Evolutionary conservation across 2,113 vertebrate genomes (phyloP), one percentile per base, ranked within the genome.

Genomic region (Gopherus evgoodei): DNA sequence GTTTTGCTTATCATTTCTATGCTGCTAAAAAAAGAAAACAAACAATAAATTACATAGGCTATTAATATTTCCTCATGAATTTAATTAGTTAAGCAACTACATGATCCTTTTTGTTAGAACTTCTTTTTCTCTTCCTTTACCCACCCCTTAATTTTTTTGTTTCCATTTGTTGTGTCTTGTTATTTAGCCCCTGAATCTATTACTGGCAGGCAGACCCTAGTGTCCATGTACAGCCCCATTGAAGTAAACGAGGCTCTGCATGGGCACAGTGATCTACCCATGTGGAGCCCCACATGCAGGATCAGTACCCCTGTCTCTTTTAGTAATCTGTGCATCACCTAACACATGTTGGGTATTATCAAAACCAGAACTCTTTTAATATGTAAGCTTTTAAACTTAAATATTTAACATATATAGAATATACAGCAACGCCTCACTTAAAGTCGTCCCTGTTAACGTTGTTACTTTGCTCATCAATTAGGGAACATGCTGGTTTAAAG

Each of bases 71-170:
- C 65, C 29, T 27, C 50, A 29, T 27, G 12, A 65, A 56, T 76
- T 54, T 49, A 53, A 50, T 31, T 59, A 59, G 42, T 17, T 57
- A 69, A 93, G 83, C 25, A 78, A 42, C 38, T 59, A 5, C 5
- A 38, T 53, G 49, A 79, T 50, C 76, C 76, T 86, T 42, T 22
- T 3, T n/a, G 42, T 9, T 22, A 85, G 27, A 31, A n/a, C 80
- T 27, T 91, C 24, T 5, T 53, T 91, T 44, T 10, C 50, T 93
- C 47, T 49, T 80, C 22, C 86, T 21, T 47, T 81, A 0, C 11
- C 79, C 35, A 14, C 72, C 38, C 21, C 35, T 35, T 42, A 0
- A 1, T 44, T 93, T 57, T 57, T 22, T 89, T 0, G 0, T 52
- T 75, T 75, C n/a, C 84, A 65, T 65, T n/a, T 65, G 31, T 65